These are phyloP conservation scores for Astropecten irregularis DNA, from an alignment of 53 echinoderm and acorn worm species.

Conservation along the genomic window DNA sequence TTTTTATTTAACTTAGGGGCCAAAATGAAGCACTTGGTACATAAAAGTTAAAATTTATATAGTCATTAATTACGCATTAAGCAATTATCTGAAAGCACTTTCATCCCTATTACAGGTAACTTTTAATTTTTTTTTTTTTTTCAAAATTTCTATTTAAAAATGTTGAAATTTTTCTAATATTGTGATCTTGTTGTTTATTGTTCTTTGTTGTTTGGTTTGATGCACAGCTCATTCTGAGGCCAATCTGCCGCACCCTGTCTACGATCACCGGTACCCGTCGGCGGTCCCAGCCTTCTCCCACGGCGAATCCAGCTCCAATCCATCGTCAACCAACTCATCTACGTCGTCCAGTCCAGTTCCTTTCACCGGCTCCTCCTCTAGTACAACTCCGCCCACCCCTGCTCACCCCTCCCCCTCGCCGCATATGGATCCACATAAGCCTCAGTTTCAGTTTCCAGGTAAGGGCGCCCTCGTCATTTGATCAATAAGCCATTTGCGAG, in stretches of 20 bases:
- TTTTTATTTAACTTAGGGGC: too few relatives aligned
- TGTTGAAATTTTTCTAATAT: neutral
- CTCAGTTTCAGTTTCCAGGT: slow-evolving; percentile 89
- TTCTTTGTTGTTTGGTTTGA: neutral
- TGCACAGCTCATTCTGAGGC: slow-evolving; percentile 30
- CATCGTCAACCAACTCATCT: slow-evolving; percentile 97
- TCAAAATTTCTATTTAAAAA: too few relatives aligned
- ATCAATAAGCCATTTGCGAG: too few relatives aligned
- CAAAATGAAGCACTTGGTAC: too few relatives aligned
- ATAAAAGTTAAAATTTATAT: too few relatives aligned
- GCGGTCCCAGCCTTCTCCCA: slow-evolving; percentile 70
- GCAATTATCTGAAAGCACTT: too few relatives aligned
- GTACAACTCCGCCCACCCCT: slow-evolving; percentile 80
- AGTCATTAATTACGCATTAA: too few relatives aligned
- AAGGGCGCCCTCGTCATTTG: neutral
- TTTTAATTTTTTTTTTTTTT: too few relatives aligned
- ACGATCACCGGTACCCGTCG: slow-evolving; percentile 18
- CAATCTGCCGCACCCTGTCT: slow-evolving; percentile 3
- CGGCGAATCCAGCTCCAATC: slow-evolving; percentile 96
- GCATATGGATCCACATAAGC: slow-evolving; percentile 24
- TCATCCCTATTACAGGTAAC: too few relatives aligned
- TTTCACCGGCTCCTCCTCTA: slow-evolving; percentile 73
- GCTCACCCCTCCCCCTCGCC: slow-evolving; percentile 77
- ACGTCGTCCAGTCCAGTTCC: slow-evolving; percentile 96
- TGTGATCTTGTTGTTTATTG: neutral